Base-by-base conservation (phyloP, 2,113 vertebrate genomes). In the Sceloporus tristichus region DNA sequence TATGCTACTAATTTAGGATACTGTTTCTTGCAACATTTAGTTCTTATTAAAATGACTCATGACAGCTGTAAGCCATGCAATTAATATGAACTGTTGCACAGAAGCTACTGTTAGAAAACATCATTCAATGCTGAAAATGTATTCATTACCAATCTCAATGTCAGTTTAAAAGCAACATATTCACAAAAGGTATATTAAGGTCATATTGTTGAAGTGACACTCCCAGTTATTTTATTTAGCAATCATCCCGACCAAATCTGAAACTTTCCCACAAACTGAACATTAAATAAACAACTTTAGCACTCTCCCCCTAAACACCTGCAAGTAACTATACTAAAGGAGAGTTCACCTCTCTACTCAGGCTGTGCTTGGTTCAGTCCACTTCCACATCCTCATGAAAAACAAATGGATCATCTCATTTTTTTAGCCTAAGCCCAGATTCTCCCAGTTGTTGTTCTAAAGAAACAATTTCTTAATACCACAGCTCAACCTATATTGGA, bases 1-100 rank as follows among this genome's bases (percentile, higher is more conserved):
- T 7, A 70, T 70, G 29, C 27, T 70, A 29, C 71, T 73, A 73
- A 11, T 34, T 34, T 34, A 34, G n/a, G 34, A n/a, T 73, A 73
- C 16, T 11, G 5, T 34, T 73, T 73, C 70, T 34, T 34, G n/a
- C 71, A 73, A 34, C n/a, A 73, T 73, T 13, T 38, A 16, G 29
- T 34, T 34, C 34, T 73, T 73, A 73, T 62, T 62, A 73, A 73
- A 34, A 73, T 73, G 71, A 34, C n/a, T 5, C 14, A 73, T 34
- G 71, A 34, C 59, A 80, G 56, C 29, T 80, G 54, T 62, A 59
- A 80, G 59, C 19, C 9, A 18, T 38, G 34, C 21, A 42, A 11
- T 82, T 38, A 82, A 82, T 82, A 82, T 66, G 59, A 68, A 82
- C 40, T 65, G 65, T 40, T 42, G 62, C 34, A 82, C 23, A 42